A percentile compares a stretch with the other conserved stretches of the same genome.
Evolutionary conservation across 2,888 invertebrate species (phyloP).

Genomic region (Sinelater perroti): DNA sequence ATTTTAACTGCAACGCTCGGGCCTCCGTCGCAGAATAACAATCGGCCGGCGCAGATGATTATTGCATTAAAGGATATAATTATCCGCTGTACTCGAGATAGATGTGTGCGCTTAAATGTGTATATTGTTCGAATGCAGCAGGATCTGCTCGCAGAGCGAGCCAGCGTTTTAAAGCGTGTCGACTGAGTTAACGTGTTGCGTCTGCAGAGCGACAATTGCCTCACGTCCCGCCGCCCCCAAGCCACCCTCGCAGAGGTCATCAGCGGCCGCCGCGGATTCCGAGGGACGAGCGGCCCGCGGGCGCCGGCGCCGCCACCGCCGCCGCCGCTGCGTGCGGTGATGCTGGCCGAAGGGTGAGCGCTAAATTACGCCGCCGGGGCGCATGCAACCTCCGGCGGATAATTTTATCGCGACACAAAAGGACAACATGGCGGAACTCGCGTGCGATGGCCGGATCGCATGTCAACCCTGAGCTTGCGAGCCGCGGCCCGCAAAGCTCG

Average conservation of each 20-base stretch:
- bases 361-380: constrained; percentile 51
- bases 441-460: constrained; percentile 62
- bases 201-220: constrained; percentile 38
- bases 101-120: constrained; percentile 22
- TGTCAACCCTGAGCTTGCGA: constrained; percentile 52
- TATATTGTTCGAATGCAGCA: constrained; percentile 22
- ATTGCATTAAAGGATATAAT: constrained; percentile 27
- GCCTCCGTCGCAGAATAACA: constrained; percentile 24
- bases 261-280: neutral
- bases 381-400: constrained; percentile 55
- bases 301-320: neutral
- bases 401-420: constrained; percentile 61
- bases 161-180: constrained; percentile 42
- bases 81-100: constrained; percentile 24
- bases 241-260: constrained; percentile 33
- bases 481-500: constrained; percentile 35
- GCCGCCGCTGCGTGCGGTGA: neutral
- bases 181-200: constrained; percentile 41
- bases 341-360: constrained; percentile 28
- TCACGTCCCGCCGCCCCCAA: constrained; percentile 28
- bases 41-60: constrained; percentile 23
- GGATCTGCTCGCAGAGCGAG: constrained; percentile 39
- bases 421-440: constrained; percentile 60
- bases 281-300: neutral
- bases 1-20: constrained; percentile 14